Evolutionary conservation across 1,140 invertebrate genomes (phyloP), one percentile per base, ranked within the genome.

Genomic region (Formica exsecta): DNA sequence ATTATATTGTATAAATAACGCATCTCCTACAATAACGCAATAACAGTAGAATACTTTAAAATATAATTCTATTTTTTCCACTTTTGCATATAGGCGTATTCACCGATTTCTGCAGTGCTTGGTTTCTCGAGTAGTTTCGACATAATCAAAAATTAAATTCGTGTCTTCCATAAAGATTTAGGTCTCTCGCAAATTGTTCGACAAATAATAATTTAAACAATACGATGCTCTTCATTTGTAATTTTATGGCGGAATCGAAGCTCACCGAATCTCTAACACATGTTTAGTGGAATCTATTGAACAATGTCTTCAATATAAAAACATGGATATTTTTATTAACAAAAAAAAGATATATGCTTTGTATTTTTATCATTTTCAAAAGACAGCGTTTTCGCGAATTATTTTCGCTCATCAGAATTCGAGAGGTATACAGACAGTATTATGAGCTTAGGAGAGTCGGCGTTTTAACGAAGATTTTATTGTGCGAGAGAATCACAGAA

Each of bases 301-400:
- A 16, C 38, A n/a, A 29, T 8, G 1, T 71, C 19, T 9, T 61
- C 16, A n/a, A 13, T 11, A 29, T 41, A 62, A 44, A 44, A 16
- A n/a, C 22, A 76, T n/a, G 2, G 9, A 44, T 4, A 19, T 54
- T 29, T 29, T 54, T 57, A 16, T 8, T 9, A n/a, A 54, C 22
- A 8, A 9, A 68, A 29, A 1, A 4, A 25, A 4, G 19, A 41
- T 57, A 80, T 54, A 38, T 29, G 38, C 32, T 57, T 29, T 13
- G 22, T 22, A 38, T 5, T 9, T 32, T 80, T 70, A 32, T 70
- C 65, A n/a, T 54, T 57, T 36, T 41, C 16, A 70, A 11, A 13
- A 70, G 59, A 22, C 54, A 36, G 11, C 48, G 41, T 80, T 70
- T 70, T 51, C 48, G 41, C 9, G 36, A 70, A 36, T 65, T 5